A percentile compares a stretch with the other conserved stretches of the same genome.
These are phyloP conservation scores for Candoia aspera DNA, from an alignment of 2,113 vertebrate species.

Conservation along the genomic window DNA sequence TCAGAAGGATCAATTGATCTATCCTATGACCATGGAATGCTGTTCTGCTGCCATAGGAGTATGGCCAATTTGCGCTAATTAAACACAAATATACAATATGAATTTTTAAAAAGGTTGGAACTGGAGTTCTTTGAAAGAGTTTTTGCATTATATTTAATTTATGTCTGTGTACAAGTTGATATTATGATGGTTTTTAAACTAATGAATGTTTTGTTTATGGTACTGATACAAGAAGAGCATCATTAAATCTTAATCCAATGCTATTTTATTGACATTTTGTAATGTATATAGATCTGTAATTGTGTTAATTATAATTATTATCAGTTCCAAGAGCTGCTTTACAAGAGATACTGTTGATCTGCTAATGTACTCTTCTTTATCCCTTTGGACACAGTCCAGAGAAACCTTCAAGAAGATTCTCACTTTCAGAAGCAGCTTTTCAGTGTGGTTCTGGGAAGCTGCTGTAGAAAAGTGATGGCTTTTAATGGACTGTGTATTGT, in stretches of 20 bases:
- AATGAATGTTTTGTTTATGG: not conserved
- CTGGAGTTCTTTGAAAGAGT: not conserved
- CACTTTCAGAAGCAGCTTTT: not conserved
- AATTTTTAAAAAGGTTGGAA: not conserved
- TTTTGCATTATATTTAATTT: not conserved
- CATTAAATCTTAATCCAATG: not conserved
- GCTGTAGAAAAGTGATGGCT: not conserved
- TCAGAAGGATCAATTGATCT: not conserved
- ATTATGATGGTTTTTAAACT: not conserved
- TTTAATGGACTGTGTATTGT: not conserved
- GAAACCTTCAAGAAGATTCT: not conserved
- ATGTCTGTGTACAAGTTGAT: not conserved
- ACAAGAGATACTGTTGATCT: not conserved
- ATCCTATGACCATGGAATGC: not conserved
- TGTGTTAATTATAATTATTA: constrained; percentile 12
- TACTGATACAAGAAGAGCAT: not conserved
- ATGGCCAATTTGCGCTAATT: not conserved
- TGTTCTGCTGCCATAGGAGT: not conserved
- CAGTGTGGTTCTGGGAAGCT: not conserved
- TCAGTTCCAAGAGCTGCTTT: not conserved
- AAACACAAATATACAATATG: not conserved
- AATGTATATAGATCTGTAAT: not conserved
- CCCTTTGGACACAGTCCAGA: not conserved
- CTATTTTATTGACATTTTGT: constrained; percentile 4
- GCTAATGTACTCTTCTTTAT: not conserved